phyloP scores from a whole-genome alignment of 2,797 vertebrate genomes.

The Gambusia yucatana region DNA sequence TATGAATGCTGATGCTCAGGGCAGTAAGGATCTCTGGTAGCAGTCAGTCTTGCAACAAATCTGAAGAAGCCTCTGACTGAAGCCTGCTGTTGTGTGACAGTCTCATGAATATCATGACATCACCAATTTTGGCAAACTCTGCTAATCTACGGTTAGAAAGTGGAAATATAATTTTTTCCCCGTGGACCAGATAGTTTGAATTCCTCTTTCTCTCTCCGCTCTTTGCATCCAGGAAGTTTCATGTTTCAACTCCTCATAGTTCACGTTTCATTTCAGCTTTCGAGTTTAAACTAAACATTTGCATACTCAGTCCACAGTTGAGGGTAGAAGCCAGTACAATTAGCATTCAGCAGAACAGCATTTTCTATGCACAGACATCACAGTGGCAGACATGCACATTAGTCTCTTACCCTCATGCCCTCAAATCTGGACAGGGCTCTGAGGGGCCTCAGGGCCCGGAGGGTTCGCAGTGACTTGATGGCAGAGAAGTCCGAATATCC shows the following conservation, averaged over 20 bases:
- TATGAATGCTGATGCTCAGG: no score
- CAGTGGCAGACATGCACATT: neutral
- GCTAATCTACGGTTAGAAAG: neutral
- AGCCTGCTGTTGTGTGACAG: neutral
- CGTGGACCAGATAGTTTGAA: neutral
- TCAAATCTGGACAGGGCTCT: conserved; percentile 85
- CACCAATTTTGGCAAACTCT: neutral
- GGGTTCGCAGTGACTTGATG: conserved; percentile 85
- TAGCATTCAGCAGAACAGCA: neutral
- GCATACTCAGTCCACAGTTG: neutral
- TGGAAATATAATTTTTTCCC: neutral
- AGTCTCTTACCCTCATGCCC: conserved; percentile 86
- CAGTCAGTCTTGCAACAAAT: no score
- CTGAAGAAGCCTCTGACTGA: neutral
- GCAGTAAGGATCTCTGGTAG: no score
- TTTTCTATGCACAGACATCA: neutral
- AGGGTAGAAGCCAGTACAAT: neutral
- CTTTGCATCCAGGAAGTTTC: neutral
- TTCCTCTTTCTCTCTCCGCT: neutral
- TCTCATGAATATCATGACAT: neutral
- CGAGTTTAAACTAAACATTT: neutral
- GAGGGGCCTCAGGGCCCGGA: conserved; percentile 83
- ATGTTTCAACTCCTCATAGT: neutral
- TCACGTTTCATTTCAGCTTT: neutral
- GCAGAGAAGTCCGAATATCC: conserved; percentile 85